phyloP scores from a whole-genome alignment of 2,888 invertebrate species.

The Netelia melanura region DNA sequence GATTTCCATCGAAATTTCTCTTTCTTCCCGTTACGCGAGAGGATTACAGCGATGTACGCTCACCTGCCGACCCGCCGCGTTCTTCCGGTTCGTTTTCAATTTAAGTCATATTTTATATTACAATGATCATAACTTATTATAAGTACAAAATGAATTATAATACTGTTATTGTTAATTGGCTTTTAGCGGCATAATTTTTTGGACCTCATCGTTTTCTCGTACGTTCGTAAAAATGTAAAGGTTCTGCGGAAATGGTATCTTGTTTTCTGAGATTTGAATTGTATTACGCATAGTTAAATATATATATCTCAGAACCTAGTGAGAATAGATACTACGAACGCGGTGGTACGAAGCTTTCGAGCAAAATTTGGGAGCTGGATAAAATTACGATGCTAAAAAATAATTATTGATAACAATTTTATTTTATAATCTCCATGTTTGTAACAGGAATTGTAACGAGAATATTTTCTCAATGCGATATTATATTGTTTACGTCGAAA shows the following conservation, averaged over 20 bases:
- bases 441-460: background rate
- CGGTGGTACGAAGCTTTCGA: background rate
- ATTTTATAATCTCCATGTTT: background rate
- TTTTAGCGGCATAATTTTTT: too few relatives aligned
- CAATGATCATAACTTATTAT: background rate
- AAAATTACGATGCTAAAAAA: background rate
- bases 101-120: background rate
- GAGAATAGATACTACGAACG: background rate
- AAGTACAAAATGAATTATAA: background rate
- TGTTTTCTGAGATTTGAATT: too few relatives aligned
- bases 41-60: background rate
- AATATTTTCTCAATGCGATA: background rate
- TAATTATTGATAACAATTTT: background rate
- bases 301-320: too few relatives aligned
- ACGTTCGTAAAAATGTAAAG: too few relatives aligned
- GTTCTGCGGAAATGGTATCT: too few relatives aligned
- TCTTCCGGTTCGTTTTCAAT: background rate
- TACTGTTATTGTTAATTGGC: too few relatives aligned
- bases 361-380: background rate
- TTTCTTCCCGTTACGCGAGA: background rate
- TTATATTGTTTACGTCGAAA: background rate
- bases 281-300: too few relatives aligned
- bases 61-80: background rate
- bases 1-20: background rate
- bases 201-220: too few relatives aligned